Evolutionary conservation across 2,888 invertebrate genomes (phyloP).

Genomic region (Tridacna crocea): DNA sequence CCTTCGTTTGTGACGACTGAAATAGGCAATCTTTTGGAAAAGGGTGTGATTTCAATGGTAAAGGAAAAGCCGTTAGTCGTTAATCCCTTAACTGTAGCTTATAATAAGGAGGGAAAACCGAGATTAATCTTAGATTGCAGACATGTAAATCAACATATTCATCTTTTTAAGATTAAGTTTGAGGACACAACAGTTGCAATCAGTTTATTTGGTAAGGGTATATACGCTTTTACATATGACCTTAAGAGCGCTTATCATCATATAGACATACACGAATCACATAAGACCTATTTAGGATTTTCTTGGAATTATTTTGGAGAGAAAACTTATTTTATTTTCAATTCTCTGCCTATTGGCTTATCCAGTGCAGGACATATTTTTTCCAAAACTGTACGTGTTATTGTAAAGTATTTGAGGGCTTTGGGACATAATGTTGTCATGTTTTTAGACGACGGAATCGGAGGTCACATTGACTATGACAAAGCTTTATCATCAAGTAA

Average conservation of each 20-base stretch:
- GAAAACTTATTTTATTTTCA: conserved; percentile 27
- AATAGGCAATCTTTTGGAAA: conserved; percentile 19
- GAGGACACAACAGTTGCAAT: conserved; percentile 12
- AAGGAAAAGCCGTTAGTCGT: conserved; percentile 1
- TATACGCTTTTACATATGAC: background rate
- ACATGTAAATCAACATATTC: too few relatives aligned
- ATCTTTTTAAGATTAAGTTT: conserved; percentile 36
- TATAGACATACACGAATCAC: conserved; percentile 5
- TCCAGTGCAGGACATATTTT: too few relatives aligned
- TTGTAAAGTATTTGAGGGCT: conserved; percentile 19
- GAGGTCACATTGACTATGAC: too few relatives aligned
- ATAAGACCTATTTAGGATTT: conserved; percentile 38
- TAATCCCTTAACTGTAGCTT: too few relatives aligned
- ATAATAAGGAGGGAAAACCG: too few relatives aligned
- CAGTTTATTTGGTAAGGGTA: background rate
- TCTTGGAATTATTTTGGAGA: background rate
- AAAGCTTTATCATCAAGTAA: conserved; percentile 4
- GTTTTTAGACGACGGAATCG: conserved; percentile 36
- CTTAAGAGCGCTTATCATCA: conserved; percentile 29
- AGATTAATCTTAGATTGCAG: too few relatives aligned
- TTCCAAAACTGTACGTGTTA: too few relatives aligned
- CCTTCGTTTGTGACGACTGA: conserved; percentile 26
- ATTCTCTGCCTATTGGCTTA: too few relatives aligned
- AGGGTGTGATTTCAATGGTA: background rate
- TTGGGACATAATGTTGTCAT: conserved; percentile 23